Conservation (phyloP, 2,888 invertebrate species). For the Autographa gamma region DNA sequence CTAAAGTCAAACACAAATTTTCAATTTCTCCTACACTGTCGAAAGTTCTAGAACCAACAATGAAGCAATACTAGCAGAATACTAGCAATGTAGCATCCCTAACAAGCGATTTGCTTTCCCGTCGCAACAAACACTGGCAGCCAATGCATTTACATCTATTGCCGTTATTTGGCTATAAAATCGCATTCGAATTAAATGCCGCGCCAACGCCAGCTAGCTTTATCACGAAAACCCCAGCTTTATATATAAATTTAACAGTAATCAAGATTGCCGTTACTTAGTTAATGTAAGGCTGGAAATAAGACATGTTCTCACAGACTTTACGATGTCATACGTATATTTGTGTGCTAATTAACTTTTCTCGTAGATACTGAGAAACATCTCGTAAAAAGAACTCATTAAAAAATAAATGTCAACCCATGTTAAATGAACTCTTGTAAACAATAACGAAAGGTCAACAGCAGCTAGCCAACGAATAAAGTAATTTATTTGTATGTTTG, state of each 20-base stretch:
- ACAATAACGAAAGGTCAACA: no score
- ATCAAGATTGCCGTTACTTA: slow-evolving; percentile 9
- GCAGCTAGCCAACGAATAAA: no score
- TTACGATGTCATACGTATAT: neutral
- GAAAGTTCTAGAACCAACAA: neutral
- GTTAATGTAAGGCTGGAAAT: neutral
- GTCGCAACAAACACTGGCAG: slow-evolving; percentile 16
- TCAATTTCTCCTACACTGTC: neutral
- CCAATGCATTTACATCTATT: slow-evolving; percentile 25
- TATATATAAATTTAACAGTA: slow-evolving; percentile 10
- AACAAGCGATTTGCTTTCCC: slow-evolving; percentile 19
- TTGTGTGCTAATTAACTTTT: neutral
- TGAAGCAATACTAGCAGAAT: neutral
- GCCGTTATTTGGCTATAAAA: slow-evolving; percentile 29
- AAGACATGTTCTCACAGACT: slow-evolving; percentile 1
- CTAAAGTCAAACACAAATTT: no score
- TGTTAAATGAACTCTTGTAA: neutral
- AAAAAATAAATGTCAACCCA: neutral
- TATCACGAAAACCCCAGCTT: neutral
- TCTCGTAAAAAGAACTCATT: neutral
- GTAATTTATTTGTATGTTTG: no score
- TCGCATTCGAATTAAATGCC: slow-evolving; percentile 9
- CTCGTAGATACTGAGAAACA: neutral
- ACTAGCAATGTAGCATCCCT: neutral
- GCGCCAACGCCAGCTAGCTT: slow-evolving; percentile 9